Evolutionary conservation across 2,888 invertebrate species (phyloP), one percentile per base, ranked within the genome.

Genomic region (Lucinisca nassula): DNA sequence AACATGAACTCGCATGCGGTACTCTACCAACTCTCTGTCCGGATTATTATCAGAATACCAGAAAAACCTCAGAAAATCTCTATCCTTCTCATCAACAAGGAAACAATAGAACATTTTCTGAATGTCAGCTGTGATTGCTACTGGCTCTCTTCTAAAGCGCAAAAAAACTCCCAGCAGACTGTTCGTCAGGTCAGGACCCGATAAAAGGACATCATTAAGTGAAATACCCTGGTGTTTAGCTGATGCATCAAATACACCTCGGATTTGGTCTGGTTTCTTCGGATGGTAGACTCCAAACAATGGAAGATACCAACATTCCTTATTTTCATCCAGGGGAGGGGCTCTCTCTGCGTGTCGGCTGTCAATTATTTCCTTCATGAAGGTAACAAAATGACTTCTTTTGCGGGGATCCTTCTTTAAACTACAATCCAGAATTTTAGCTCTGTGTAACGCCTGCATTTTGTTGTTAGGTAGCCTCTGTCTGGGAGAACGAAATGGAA

Each of bases 21-120:
- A 90, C 30, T 84, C 81, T 2, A 74, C 37, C 2, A 76, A 27
- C n/a, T 78, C 78, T 27, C 79, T 83, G n/a, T 72, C 58, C 3
- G 74, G 67, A 74, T 83, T 76, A 73, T 87, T 85, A 30, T 91
- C 76, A 12, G 40, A 45, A 40, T 85, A 85, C 89, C 90, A 90
- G 24, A 91, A 72, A 55, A 91, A 90, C n/a, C 84, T 58, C 32
- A 89, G 58, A 70, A 67, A 89, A 77, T 90, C 74, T 49, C 86
- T 70, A 45, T 90, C 87, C 37, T 86, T 75, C 45, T 78, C 81
- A 21, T 75, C 40, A 1, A 90, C 90, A n/a, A 32, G 49, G 72
- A 90, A 87, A 17, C 79, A 81, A 70, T 83, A 77, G 45, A 91
- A 91, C 89, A 91, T 91, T 38, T 82, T 87, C 70, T 91, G 73